These are phyloP conservation scores for Ptiloglossa arizonensis DNA, from an alignment of 1,140 invertebrate species.

Conservation along the genomic window DNA sequence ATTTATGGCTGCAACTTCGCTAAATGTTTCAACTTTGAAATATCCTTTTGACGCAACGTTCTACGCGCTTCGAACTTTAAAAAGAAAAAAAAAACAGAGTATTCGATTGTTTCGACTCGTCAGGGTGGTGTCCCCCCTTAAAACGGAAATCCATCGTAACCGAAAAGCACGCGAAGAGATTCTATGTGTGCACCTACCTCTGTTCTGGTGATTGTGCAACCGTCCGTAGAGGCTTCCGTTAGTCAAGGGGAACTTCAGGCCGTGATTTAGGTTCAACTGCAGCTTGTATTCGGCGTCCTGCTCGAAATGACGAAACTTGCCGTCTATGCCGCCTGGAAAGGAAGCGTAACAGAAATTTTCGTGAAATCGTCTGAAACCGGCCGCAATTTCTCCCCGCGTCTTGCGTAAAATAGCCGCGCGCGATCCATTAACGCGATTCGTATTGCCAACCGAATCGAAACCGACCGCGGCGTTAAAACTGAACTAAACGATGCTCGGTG, in stretches of 20 bases:
- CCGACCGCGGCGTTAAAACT: neutral
- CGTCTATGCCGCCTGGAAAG: slow-evolving; percentile 82
- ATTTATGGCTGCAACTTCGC: too few relatives aligned
- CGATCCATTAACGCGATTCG: neutral
- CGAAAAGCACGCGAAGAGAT: too few relatives aligned
- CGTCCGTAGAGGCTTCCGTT: slow-evolving; percentile 84
- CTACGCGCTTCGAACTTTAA: too few relatives aligned
- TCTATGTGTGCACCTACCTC: slow-evolving; percentile 62
- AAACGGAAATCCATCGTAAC: too few relatives aligned
- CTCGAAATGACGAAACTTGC: slow-evolving; percentile 83
- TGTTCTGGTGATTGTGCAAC: slow-evolving; percentile 76
- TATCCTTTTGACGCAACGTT: too few relatives aligned
- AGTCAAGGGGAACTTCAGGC: slow-evolving; percentile 84
- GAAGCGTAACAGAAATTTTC: slow-evolving; percentile 41
- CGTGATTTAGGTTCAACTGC: slow-evolving; percentile 78
- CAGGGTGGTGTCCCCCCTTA: too few relatives aligned
- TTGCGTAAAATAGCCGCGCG: neutral
- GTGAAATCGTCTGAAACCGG: slow-evolving; percentile 18
- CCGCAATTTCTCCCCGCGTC: slow-evolving; percentile 1
- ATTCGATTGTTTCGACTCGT: too few relatives aligned
- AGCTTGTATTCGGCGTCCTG: slow-evolving; percentile 77
- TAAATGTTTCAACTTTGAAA: too few relatives aligned
- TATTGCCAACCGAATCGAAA: too few relatives aligned
- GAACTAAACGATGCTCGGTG: neutral
- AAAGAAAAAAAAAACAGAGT: too few relatives aligned